A percentile compares a stretch with the other conserved stretches of the same genome.
phyloP scores from a whole-genome alignment of 2,113 vertebrate species.

The Anarhynchus alexandrinus region DNA sequence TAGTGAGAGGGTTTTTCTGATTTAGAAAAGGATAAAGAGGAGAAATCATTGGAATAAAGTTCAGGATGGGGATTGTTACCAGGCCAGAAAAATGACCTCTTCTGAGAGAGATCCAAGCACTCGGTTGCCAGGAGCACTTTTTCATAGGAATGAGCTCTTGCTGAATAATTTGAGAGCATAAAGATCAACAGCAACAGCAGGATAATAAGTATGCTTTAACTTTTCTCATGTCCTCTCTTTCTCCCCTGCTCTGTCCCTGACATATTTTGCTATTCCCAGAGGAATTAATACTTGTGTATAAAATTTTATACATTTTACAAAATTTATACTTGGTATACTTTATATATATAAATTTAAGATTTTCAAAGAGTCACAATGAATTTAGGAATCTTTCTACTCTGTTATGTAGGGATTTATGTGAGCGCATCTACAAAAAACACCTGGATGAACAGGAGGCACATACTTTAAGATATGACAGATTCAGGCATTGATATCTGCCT shows the following conservation, averaged over 20 bases:
- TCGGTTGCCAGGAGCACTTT: not conserved
- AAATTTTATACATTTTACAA: not conserved
- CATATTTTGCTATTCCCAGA: not conserved
- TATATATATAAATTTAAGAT: not conserved
- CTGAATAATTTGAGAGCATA: not conserved
- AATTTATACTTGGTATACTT: not conserved
- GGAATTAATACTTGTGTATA: not conserved
- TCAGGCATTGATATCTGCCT: not conserved
- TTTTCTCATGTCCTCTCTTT: not conserved
- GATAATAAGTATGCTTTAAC: not conserved
- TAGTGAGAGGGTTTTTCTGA: not conserved
- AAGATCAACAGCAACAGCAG: not conserved
- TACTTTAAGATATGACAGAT: not conserved
- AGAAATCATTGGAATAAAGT: not conserved
- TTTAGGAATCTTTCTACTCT: not conserved
- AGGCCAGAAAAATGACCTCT: not conserved
- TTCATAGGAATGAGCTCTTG: not conserved
- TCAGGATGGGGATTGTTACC: not conserved
- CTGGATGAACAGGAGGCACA: not conserved
- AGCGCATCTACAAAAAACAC: not conserved
- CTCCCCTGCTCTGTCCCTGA: not conserved
- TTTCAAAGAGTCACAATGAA: not conserved
- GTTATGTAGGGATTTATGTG: not conserved
- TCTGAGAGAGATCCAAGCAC: not conserved
- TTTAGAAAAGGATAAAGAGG: not conserved